Percentiles rank a stretch among this genome's conserved stretches.
Conservation (phyloP, 2,113 vertebrate genomes). For the Cheirogaleus medius region DNA sequence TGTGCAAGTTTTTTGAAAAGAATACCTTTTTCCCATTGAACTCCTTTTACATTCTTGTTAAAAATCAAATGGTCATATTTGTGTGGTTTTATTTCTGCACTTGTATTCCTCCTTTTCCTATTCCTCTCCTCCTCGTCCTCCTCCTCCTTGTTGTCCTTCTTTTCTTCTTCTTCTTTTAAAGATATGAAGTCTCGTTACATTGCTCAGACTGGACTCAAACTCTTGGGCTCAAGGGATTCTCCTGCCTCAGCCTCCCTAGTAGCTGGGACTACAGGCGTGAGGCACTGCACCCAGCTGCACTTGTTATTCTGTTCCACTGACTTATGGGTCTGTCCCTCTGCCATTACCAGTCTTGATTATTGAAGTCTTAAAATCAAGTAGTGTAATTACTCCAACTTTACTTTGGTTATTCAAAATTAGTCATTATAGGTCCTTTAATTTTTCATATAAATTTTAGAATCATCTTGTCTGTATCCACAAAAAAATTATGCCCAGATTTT, state of each 20-base stretch:
- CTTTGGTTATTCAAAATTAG: not conserved
- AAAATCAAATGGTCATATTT: not conserved
- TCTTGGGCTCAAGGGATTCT: too few species aligned
- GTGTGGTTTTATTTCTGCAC: not conserved
- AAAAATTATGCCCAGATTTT: not conserved
- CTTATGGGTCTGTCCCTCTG: not conserved
- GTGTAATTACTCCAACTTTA: not conserved
- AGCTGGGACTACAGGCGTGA: too few species aligned
- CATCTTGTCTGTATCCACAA: not conserved
- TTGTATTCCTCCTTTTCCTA: too few species aligned
- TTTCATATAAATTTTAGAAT: not conserved
- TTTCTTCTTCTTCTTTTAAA: too few species aligned
- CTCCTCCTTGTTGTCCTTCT: too few species aligned
- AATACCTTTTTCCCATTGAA: not conserved
- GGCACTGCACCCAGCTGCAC: not conserved
- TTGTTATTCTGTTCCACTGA: not conserved
- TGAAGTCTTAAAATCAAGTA: not conserved
- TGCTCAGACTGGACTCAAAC: too few species aligned
- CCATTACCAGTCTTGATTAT: not conserved
- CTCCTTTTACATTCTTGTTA: not conserved
- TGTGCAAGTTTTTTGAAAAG: not conserved
- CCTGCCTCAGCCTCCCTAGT: too few species aligned
- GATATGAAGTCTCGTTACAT: too few species aligned
- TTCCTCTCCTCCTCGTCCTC: too few species aligned
- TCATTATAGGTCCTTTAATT: not conserved